Percentiles rank a stretch among this genome's conserved stretches.
Conservation (phyloP, 2,888 invertebrate genomes). For the Pyrochroa serraticornis region DNA sequence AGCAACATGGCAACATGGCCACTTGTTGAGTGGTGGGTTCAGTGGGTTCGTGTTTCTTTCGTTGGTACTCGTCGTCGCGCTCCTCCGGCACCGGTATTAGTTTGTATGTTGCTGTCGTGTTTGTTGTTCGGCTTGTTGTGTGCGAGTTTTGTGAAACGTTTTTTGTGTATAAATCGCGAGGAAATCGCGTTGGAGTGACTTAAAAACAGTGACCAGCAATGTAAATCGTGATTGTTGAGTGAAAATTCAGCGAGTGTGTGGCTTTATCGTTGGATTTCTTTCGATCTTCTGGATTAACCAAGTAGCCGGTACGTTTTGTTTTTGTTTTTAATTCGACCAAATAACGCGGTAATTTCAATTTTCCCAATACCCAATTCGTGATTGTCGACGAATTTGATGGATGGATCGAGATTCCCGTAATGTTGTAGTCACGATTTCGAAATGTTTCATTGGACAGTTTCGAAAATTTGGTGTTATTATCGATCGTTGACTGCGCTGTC, state of each 20-base stretch:
- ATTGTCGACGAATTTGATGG: no score
- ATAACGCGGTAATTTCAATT: no score
- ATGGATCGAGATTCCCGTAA: no score
- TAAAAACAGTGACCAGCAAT: neutral
- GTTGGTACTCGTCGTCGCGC: constrained; percentile 31
- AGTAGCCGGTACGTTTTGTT: neutral
- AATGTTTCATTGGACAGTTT: no score
- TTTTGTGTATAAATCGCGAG: neutral
- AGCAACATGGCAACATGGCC: constrained; percentile 43
- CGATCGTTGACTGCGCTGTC: no score
- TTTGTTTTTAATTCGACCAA: no score
- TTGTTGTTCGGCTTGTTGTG: constrained; percentile 1
- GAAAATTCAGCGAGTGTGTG: neutral
- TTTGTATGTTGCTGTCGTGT: constrained; percentile 19
- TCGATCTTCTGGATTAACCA: neutral
- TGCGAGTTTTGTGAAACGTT: neutral
- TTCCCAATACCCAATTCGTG: no score
- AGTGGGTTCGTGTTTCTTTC: constrained; percentile 31
- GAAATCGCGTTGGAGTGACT: neutral
- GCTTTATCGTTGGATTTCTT: neutral
- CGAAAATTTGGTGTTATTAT: no score
- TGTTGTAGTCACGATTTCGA: no score
- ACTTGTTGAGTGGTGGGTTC: constrained; percentile 47
- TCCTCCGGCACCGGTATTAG: constrained; percentile 31
- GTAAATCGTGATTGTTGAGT: neutral